Base-by-base conservation (phyloP, 2,888 invertebrate species). In the Lithophane socia region DNA sequence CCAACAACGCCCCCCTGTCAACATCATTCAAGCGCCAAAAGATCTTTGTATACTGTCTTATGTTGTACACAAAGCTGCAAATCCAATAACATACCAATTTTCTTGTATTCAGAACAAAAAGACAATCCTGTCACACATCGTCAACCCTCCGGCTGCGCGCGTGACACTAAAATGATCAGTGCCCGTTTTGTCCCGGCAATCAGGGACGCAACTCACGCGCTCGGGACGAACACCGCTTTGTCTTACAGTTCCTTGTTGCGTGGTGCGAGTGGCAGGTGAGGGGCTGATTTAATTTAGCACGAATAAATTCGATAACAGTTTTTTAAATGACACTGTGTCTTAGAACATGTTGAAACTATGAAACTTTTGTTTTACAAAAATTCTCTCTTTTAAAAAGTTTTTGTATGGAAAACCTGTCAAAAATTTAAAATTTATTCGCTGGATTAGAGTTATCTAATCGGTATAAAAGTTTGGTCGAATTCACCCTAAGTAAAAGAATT, bases 181-280 rank as follows among this genome's bases (percentile, higher is more conserved):
- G 65, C 21, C 73, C 73, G 37, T 76, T 78, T 78, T 47, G 65
- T 66, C 47, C 49, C 77, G 44, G 44, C 77, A 78, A 83, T 87
- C 85, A 83, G 75, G 63, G 77, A 88, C 44, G 58, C 85, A 60
- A 24, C 82, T 75, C 87, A 87, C 87, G 87, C 75, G 77, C 64
- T 37, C 52, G 44, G 64, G 63, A 82, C 79, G 77, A 68, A 75
- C 74, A 82, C 77, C 74, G 78, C 77, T 82, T 80, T 86, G 78
- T 84, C 81, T 76, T 79, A 69, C 49, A 75, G 72, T 82, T 86
- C 54, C 81, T 72, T 60, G 63, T 49, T 16, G 37, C n/a, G 12
- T 75, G 83, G 70, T 60, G 0, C 44, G 21, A 80, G 54, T 72
- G 0, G 37, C 2, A 69, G 1, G 7, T 18, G 10, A 12, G 0